These are phyloP conservation scores for Melanargia galathea DNA, from an alignment of 2,888 invertebrate genomes.

Conservation along the genomic window DNA sequence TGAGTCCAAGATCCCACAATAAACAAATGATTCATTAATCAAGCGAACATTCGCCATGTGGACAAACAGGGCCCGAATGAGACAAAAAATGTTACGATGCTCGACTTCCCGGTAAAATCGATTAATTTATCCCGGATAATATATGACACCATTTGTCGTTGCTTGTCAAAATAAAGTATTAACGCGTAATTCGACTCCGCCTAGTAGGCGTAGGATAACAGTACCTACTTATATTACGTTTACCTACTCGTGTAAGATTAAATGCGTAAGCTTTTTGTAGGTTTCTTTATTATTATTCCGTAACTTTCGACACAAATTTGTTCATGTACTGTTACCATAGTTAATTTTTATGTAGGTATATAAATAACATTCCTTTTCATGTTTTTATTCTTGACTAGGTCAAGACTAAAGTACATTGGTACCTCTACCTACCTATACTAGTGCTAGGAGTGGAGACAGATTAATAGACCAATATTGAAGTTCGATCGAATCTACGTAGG, in stretches of 20 bases:
- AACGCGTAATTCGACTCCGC: conserved; percentile 71
- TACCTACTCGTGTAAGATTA: not conserved
- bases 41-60: conserved; percentile 44
- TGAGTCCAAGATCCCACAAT: conserved; percentile 26
- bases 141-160: conserved; percentile 73
- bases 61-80: conserved; percentile 36
- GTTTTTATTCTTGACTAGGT: too few species aligned
- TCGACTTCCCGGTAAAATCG: conserved; percentile 46
- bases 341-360: too few species aligned
- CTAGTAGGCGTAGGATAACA: conserved; percentile 56
- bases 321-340: too few species aligned
- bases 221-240: not conserved
- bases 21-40: conserved; percentile 48
- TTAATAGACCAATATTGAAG: too few species aligned
- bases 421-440: too few species aligned
- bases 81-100: conserved; percentile 35
- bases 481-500: too few species aligned
- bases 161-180: conserved; percentile 77
- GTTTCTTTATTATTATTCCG: conserved; percentile 3
- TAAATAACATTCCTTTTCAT: too few species aligned
- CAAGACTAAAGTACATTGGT: too few species aligned
- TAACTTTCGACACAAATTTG: not conserved
- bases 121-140: conserved; percentile 50
- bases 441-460: too few species aligned
- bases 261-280: conserved; percentile 2